A percentile compares a stretch with the other conserved stretches of the same genome.
Conservation (phyloP, 2,888 invertebrate genomes). For the Stratiomys singularior region DNA sequence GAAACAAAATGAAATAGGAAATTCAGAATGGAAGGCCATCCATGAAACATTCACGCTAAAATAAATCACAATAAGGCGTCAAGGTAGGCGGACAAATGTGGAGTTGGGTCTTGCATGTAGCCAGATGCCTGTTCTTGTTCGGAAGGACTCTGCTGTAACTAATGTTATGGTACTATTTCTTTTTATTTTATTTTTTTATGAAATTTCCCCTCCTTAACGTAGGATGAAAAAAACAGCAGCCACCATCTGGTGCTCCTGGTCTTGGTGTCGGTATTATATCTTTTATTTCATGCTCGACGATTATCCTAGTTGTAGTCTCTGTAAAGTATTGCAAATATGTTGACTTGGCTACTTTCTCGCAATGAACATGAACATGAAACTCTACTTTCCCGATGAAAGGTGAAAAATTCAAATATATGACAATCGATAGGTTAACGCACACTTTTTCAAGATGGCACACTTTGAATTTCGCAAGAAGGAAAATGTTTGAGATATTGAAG, state of each 20-base stretch:
- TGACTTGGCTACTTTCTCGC: slow-evolving; percentile 16
- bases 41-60: slow-evolving; percentile 19
- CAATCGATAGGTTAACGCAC: slow-evolving; percentile 15
- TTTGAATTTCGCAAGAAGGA: not conserved
- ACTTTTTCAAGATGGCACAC: not conserved
- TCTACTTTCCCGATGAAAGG: slow-evolving; percentile 20
- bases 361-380: slow-evolving; percentile 11
- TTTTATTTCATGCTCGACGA: no score
- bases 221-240: not conserved
- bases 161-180: no score
- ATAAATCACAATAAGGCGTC: slow-evolving; percentile 46
- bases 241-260: not conserved
- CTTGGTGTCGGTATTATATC: not conserved
- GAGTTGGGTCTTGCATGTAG: not conserved
- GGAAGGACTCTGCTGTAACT: slow-evolving; percentile 1
- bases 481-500: not conserved
- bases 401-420: slow-evolving; percentile 18
- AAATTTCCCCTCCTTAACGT: not conserved
- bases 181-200: no score
- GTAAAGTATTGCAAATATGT: slow-evolving; percentile 34
- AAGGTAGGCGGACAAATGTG: slow-evolving; percentile 33
- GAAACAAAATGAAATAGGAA: slow-evolving; percentile 24
- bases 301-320: not conserved
- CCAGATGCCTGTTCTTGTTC: not conserved
- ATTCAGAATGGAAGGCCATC: not conserved